Conservation (phyloP, 2,113 vertebrate genomes). For the Struthidea cinerea region DNA sequence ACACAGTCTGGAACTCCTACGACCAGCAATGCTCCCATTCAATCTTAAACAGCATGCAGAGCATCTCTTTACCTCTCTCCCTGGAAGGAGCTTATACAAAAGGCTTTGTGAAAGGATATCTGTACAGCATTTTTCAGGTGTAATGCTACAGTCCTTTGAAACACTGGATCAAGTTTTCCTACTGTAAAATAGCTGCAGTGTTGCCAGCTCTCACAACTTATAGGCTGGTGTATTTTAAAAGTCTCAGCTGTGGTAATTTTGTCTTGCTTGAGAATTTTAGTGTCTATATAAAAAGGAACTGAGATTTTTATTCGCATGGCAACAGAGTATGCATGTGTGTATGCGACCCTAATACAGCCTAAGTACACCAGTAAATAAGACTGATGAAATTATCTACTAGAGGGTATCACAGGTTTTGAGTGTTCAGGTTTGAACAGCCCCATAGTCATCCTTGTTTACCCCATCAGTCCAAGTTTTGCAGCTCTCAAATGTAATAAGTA, state of each 20-base stretch:
- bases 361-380: not conserved
- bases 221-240: not conserved
- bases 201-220: not conserved
- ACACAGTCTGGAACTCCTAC: fast-evolving
- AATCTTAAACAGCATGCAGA: not conserved
- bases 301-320: not conserved
- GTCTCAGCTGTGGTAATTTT: not conserved
- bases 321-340: not conserved
- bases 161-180: not conserved
- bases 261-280: not conserved
- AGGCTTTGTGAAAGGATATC: not conserved
- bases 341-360: not conserved
- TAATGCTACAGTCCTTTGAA: not conserved
- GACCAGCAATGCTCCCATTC: not conserved
- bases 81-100: not conserved
- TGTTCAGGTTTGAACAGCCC: not conserved
- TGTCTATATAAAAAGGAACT: not conserved
- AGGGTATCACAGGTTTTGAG: not conserved
- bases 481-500: not conserved
- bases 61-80: not conserved
- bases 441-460: not conserved
- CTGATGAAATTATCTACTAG: not conserved
- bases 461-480: not conserved
- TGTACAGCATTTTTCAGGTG: not conserved
- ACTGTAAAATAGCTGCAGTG: not conserved